Percentiles rank a stretch among this genome's conserved stretches.
Evolutionary conservation across 1,140 invertebrate species (phyloP).

Genomic region (Eupristina koningsbergeri): DNA sequence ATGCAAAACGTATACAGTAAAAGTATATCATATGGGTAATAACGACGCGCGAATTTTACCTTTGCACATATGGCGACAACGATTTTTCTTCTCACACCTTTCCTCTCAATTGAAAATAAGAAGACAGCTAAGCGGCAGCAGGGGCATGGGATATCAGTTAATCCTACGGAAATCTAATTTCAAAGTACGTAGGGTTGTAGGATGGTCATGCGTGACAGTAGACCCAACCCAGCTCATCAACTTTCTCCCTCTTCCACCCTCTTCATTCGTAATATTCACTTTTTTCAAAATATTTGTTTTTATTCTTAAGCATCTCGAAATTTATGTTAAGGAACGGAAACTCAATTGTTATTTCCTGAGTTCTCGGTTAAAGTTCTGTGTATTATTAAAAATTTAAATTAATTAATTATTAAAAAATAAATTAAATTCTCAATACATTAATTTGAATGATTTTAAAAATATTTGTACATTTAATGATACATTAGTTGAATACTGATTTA

Average conservation of each 20-base stretch:
- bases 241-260: slow-evolving; percentile 1
- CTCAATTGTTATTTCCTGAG: too few species aligned
- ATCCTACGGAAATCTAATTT: slow-evolving; percentile 70
- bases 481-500: too few species aligned
- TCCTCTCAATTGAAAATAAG: too few species aligned
- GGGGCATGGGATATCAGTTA: slow-evolving; percentile 54
- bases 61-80: slow-evolving; percentile 35
- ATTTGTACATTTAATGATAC: too few species aligned
- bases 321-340: neutral
- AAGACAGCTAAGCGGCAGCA: slow-evolving; percentile 28
- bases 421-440: too few species aligned
- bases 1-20: slow-evolving; percentile 52
- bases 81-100: slow-evolving; percentile 51
- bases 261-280: neutral
- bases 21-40: slow-evolving; percentile 35
- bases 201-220: slow-evolving; percentile 66
- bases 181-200: slow-evolving; percentile 67
- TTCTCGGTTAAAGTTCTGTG: neutral
- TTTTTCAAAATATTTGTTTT: neutral
- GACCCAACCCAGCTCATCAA: slow-evolving; percentile 32
- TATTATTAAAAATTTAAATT: too few species aligned
- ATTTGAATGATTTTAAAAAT: too few species aligned
- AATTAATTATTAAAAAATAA: too few species aligned
- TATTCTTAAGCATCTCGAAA: neutral
- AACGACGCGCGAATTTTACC: slow-evolving; percentile 37